Evolutionary conservation across 23 tunicate genomes (phyloP), one percentile per base, ranked within the genome.

Genomic region (Ascidia mentula): DNA sequence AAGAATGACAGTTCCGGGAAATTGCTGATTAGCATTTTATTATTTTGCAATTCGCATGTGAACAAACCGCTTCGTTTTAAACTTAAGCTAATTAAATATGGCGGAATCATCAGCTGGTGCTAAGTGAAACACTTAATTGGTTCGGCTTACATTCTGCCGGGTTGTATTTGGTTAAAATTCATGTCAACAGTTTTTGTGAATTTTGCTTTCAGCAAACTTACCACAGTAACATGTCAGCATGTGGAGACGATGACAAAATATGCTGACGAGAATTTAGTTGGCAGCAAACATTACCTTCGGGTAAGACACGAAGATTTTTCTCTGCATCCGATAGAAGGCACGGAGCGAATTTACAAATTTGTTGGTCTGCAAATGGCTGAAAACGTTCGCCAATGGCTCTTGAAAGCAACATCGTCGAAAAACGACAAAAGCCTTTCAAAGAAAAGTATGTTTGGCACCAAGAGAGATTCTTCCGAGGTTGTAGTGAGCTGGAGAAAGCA

Each of bases 291-390:
- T 6, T 70, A 70, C 38, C 32, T 70, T 31, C 24, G 38, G 18
- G 35, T 70, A 20, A 28, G 38, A 70, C 77, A 81, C 34, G 85
- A 81, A 39, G 72, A 61, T 42, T 35, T 81, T 12, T 24, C 76
- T n/a, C 60, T 38, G 31, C 22, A 40, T 12, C 61, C 85, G 8
- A 24, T 81, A 2, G 61, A 24, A 12, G 7, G 60, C 53, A 30
- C 72, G 6, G 30, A 37, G 24, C 31, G 18, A 37, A 40, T 81
- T 17, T 69, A 81, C 77, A 38, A 81, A 17, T 81, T 70, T 17
- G 77, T 81, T 81, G 85, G 85, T 12, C 46, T 81, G 7, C 69
- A 81, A 20, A 38, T 70, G 36, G 53, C 69, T 15, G 18, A 4
- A 5, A 38, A 81, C 22, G 79, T 81, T 17, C 35, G 17, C 12